Conservation (phyloP, 2,113 vertebrate genomes). For the Galemys pyrenaicus region DNA sequence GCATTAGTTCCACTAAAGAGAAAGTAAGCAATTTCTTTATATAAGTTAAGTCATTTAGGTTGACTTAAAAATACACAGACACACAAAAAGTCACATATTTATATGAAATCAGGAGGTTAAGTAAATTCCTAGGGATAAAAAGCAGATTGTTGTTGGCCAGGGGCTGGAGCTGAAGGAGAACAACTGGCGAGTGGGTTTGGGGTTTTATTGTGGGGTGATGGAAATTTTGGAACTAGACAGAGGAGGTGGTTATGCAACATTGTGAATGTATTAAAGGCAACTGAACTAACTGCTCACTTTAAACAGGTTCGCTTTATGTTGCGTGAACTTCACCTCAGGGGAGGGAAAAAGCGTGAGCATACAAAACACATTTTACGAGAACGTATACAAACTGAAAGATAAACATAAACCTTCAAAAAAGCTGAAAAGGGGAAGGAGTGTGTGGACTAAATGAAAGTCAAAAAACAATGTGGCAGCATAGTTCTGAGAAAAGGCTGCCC, state of each 20-base stretch:
- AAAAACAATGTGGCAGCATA: not conserved
- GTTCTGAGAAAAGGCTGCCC: not conserved
- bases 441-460: not conserved
- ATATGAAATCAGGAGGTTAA: not conserved
- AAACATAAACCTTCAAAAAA: not conserved
- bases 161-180: not conserved
- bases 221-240: not conserved
- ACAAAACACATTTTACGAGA: slow-evolving; percentile 19
- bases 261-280: not conserved
- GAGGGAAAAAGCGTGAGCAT: too few relatives aligned
- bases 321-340: not conserved
- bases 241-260: not conserved
- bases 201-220: not conserved
- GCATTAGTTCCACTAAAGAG: not conserved
- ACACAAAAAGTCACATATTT: not conserved
- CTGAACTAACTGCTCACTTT: not conserved
- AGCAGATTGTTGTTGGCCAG: not conserved
- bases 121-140: not conserved
- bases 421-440: not conserved
- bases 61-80: not conserved
- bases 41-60: not conserved
- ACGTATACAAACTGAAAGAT: not conserved
- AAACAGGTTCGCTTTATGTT: not conserved
- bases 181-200: not conserved
- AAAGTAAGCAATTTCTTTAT: not conserved